phyloP scores from a whole-genome alignment of 2,888 invertebrate genomes.

The Ectropis crepuscularia region DNA sequence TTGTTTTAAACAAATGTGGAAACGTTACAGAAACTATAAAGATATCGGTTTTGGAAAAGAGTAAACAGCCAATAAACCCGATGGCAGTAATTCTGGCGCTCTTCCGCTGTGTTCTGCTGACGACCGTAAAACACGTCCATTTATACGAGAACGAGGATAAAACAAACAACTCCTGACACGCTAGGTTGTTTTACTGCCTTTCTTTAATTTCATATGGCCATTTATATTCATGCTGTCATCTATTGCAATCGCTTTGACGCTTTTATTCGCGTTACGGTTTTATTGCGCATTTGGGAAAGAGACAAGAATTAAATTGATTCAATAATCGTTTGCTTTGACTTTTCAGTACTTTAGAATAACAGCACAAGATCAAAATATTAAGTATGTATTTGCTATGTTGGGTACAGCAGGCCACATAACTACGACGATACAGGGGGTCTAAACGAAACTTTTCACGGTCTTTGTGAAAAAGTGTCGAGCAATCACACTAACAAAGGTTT shows the following conservation, averaged over 20 bases:
- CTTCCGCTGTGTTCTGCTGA: constrained; percentile 2
- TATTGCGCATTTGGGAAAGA: not conserved
- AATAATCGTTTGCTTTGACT: too few species aligned
- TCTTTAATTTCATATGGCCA: not conserved
- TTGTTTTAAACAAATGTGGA: too few species aligned
- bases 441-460: too few species aligned
- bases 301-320: constrained; percentile 1
- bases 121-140: constrained; percentile 1
- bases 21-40: constrained; percentile 14
- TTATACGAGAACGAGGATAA: constrained; percentile 5
- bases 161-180: constrained; percentile 9
- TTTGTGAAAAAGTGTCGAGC: too few species aligned
- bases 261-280: constrained; percentile 6
- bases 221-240: constrained; percentile 2
- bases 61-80: constrained; percentile 13
- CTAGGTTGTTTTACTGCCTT: constrained; percentile 3
- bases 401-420: too few species aligned
- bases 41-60: constrained; percentile 20
- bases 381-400: too few species aligned
- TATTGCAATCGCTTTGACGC: constrained; percentile 5
- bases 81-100: not conserved
- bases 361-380: too few species aligned
- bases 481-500: too few species aligned
- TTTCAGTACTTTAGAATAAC: too few species aligned
- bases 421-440: too few species aligned